These are phyloP conservation scores for Hoplostethus mediterraneus DNA, from an alignment of 2,797 vertebrate genomes.

Conservation along the genomic window DNA sequence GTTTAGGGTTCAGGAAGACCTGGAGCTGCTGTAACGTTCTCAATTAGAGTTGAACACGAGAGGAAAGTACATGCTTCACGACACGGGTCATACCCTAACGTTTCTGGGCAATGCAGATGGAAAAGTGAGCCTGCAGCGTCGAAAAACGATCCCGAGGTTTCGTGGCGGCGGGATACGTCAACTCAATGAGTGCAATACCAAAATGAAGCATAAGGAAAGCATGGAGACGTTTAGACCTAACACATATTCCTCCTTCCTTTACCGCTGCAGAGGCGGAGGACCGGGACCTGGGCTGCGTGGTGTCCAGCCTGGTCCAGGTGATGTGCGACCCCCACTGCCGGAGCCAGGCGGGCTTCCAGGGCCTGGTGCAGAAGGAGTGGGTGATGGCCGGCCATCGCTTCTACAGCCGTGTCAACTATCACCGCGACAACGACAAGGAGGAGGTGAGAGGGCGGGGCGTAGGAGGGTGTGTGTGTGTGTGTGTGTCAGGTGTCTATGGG, in stretches of 20 bases:
- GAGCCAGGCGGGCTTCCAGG: slow-evolving; percentile 90
- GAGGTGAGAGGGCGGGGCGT: slow-evolving; percentile 79
- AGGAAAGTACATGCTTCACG: background rate
- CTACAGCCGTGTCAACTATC: slow-evolving; percentile 88
- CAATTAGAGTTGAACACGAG: background rate
- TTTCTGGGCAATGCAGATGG: background rate
- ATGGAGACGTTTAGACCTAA: too few species aligned
- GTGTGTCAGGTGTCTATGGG: background rate
- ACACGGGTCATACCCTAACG: background rate
- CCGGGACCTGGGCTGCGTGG: slow-evolving; percentile 91
- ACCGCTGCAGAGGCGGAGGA: slow-evolving; percentile 87
- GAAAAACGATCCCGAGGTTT: background rate
- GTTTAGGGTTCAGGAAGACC: background rate
- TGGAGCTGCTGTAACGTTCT: background rate
- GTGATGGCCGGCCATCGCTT: slow-evolving; percentile 93
- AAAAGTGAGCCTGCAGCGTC: background rate
- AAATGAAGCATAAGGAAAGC: too few species aligned
- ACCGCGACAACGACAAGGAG: slow-evolving; percentile 84
- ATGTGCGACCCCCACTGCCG: slow-evolving; percentile 90
- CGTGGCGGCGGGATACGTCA: too few species aligned
- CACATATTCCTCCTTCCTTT: background rate
- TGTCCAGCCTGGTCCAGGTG: slow-evolving; percentile 94
- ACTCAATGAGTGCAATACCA: too few species aligned
- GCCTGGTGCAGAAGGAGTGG: slow-evolving; percentile 95
- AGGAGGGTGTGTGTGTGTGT: slow-evolving; percentile 8